A percentile compares a stretch with the other conserved stretches of the same genome.
Evolutionary conservation across 2,113 vertebrate genomes (phyloP).

Genomic region (Gymnarchus niloticus): DNA sequence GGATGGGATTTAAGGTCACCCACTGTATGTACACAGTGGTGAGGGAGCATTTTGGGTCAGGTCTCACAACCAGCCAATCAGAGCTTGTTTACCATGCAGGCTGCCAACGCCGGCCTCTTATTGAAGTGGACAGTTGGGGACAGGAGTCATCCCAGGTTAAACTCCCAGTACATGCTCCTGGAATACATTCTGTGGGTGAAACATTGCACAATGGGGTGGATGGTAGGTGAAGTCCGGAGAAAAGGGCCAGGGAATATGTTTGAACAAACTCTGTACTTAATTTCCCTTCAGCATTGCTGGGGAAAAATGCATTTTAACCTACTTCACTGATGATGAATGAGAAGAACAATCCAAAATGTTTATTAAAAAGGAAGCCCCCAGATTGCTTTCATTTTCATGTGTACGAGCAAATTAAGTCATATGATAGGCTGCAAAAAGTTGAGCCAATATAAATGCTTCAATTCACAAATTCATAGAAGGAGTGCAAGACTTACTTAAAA

Average conservation of each 20-base stretch:
- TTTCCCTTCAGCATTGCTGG: background rate
- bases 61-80: conserved; percentile 36
- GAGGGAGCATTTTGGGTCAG: conserved; percentile 36
- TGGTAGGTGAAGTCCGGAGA: conserved; percentile 9
- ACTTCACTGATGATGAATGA: background rate
- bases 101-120: conserved; percentile 22
- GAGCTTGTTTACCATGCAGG: conserved; percentile 27
- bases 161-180: conserved; percentile 39
- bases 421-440: background rate
- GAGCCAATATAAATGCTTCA: background rate
- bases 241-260: background rate
- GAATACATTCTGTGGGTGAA: conserved; percentile 35
- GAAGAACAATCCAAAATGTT: background rate
- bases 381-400: background rate
- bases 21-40: background rate
- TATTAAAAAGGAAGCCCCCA: background rate
- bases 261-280: background rate
- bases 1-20: conserved; percentile 30
- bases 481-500: background rate
- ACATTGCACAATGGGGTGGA: background rate
- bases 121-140: conserved; percentile 36
- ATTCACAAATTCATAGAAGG: background rate
- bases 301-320: background rate
- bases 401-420: background rate
- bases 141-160: conserved; percentile 42